Conservation (phyloP, 2,113 vertebrate genomes). For the Protomyctophum bolini region DNA sequence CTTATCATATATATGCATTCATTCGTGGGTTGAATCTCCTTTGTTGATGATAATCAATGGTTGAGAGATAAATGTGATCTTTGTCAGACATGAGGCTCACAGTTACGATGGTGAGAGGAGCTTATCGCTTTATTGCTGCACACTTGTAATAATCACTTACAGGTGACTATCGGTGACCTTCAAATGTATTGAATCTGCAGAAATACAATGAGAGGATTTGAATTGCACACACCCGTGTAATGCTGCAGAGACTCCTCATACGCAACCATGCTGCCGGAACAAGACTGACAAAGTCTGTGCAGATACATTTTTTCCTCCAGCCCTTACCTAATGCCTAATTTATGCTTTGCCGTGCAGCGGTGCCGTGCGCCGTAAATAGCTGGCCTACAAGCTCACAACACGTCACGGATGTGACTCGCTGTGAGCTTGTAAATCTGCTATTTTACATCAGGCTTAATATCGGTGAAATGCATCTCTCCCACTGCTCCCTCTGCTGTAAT, state of each 20-base stretch:
- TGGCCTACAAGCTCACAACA: too few species aligned
- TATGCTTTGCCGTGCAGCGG: too few species aligned
- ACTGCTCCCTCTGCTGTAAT: conserved; percentile 74
- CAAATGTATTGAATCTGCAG: conserved; percentile 67
- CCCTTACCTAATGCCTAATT: conserved; percentile 38
- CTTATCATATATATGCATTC: conserved; percentile 21
- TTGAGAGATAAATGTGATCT: conserved; percentile 43
- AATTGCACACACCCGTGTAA: conserved; percentile 56
- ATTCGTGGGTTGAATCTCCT: conserved; percentile 10
- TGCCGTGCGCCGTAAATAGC: too few species aligned
- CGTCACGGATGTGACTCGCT: too few species aligned
- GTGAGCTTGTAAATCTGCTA: too few species aligned
- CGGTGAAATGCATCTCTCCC: conserved; percentile 70
- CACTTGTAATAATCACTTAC: conserved; percentile 76
- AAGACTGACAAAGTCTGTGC: conserved; percentile 42
- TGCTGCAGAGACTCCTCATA: conserved; percentile 56
- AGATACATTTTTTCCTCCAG: conserved; percentile 53
- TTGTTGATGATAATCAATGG: conserved; percentile 41
- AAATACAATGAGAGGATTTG: conserved; percentile 72
- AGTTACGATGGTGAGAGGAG: conserved; percentile 59
- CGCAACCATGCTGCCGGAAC: conserved; percentile 39
- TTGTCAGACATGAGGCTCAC: conserved; percentile 52
- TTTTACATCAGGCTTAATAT: conserved; percentile 30
- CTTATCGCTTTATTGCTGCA: conserved; percentile 60
- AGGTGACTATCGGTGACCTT: conserved; percentile 72